These are phyloP conservation scores for Linurgus olivaceus DNA, from an alignment of 2,797 vertebrate genomes.

Conservation along the genomic window DNA sequence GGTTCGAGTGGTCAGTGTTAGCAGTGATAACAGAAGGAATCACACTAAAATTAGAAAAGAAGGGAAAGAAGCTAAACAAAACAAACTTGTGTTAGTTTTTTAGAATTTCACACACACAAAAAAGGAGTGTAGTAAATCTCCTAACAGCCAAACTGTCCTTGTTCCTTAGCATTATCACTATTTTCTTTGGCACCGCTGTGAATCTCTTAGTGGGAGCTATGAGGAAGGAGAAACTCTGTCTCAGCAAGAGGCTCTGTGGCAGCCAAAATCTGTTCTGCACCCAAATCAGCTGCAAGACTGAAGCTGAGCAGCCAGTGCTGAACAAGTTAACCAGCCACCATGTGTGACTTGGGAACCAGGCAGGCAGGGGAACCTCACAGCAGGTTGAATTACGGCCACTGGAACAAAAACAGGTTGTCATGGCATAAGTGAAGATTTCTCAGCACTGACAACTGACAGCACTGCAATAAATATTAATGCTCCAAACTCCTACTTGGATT, in stretches of 20 bases:
- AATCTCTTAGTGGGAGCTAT: neutral
- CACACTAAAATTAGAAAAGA: neutral
- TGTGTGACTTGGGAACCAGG: neutral
- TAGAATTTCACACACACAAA: neutral
- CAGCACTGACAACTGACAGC: constrained; percentile 20
- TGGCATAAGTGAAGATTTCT: constrained; percentile 17
- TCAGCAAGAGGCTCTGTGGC: constrained; percentile 11
- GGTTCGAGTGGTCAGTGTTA: neutral
- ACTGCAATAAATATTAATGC: constrained; percentile 16
- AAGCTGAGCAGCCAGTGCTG: neutral
- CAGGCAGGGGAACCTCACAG: neutral
- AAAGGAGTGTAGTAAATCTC: constrained; percentile 45
- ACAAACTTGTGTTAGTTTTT: neutral
- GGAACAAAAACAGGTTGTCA: constrained; percentile 16
- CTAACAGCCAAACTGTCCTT: constrained; percentile 33
- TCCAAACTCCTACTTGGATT: constrained; percentile 14
- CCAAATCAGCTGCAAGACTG: neutral
- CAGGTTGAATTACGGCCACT: constrained; percentile 25
- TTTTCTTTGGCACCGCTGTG: constrained; percentile 66
- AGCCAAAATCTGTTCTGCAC: constrained; percentile 38
- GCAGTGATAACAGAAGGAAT: neutral
- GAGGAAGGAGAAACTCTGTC: constrained; percentile 36
- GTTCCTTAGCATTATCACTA: constrained; percentile 53
- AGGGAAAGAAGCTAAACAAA: constrained; percentile 17
- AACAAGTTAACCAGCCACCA: constrained; percentile 6